phyloP scores from a whole-genome alignment of 2,797 vertebrate species.

The Microctenopoma stevenorrisi region DNA sequence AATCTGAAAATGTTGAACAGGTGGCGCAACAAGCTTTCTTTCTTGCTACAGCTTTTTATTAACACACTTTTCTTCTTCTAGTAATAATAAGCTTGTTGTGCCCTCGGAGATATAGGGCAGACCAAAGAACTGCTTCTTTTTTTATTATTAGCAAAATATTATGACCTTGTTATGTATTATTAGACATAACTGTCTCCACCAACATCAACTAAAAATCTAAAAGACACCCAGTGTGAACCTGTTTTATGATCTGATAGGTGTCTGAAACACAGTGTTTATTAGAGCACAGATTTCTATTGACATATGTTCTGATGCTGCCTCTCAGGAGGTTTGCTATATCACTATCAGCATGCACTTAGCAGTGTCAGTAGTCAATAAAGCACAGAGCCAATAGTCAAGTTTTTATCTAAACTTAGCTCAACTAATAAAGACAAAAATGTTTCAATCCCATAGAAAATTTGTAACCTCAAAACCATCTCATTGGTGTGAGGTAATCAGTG shows the following conservation, averaged over 20 bases:
- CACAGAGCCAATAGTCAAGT: not conserved
- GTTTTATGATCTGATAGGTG: constrained; percentile 40
- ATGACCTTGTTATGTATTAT: constrained; percentile 22
- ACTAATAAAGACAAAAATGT: not conserved
- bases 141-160: constrained; percentile 16
- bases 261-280: constrained; percentile 40
- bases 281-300: not conserved
- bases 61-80: constrained; percentile 58
- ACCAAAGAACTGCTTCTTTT: constrained; percentile 20
- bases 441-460: no score
- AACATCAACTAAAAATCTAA: not conserved
- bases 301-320: not conserved
- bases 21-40: constrained; percentile 63
- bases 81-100: constrained; percentile 34
- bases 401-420: not conserved
- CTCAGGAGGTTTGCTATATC: not conserved
- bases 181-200: constrained; percentile 15
- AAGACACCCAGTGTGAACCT: not conserved
- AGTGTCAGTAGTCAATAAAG: not conserved
- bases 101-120: constrained; percentile 40
- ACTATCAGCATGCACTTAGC: not conserved
- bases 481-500: not conserved
- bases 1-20: constrained; percentile 72
- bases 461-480: not conserved
- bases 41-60: constrained; percentile 61